Conservation (phyloP, 2,797 vertebrate genomes). For the Lophius americanus region DNA sequence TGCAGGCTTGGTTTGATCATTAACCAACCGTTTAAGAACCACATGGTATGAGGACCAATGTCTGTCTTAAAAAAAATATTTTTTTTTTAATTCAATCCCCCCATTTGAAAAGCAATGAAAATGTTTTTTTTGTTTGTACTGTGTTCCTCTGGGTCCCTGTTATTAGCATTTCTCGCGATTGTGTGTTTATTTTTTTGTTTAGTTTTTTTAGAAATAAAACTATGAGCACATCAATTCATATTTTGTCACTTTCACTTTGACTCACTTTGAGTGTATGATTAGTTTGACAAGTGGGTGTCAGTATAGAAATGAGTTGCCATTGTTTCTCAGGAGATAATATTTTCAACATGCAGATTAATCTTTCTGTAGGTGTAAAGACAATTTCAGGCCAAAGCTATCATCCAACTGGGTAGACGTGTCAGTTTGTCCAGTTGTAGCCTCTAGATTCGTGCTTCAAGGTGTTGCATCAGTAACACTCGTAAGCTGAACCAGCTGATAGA, state of each 20-base stretch:
- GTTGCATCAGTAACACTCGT: not conserved
- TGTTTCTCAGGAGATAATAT: constrained; percentile 10
- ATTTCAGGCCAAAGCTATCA: constrained; percentile 1
- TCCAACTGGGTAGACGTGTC: not conserved
- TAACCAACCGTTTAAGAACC: too few relatives aligned
- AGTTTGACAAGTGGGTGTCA: constrained; percentile 14
- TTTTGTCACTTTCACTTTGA: constrained; percentile 22
- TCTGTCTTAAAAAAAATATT: too few relatives aligned
- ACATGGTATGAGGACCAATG: too few relatives aligned
- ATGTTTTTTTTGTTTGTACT: too few relatives aligned
- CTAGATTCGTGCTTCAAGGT: not conserved
- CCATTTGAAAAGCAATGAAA: too few relatives aligned
- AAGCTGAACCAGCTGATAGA: too few relatives aligned
- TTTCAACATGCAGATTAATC: constrained; percentile 32
- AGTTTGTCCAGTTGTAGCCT: constrained; percentile 8
- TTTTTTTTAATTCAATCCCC: too few relatives aligned
- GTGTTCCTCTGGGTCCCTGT: too few relatives aligned
- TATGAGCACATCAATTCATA: not conserved
- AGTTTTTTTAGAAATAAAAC: not conserved
- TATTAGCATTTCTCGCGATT: too few relatives aligned
- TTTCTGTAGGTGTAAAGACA: not conserved
- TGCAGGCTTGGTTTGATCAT: too few relatives aligned
- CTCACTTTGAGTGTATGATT: not conserved
- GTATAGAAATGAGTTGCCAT: constrained; percentile 25
- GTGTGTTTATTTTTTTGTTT: too few relatives aligned